Evolutionary conservation across 2,113 vertebrate genomes (phyloP).

Genomic region (Calcarius ornatus): DNA sequence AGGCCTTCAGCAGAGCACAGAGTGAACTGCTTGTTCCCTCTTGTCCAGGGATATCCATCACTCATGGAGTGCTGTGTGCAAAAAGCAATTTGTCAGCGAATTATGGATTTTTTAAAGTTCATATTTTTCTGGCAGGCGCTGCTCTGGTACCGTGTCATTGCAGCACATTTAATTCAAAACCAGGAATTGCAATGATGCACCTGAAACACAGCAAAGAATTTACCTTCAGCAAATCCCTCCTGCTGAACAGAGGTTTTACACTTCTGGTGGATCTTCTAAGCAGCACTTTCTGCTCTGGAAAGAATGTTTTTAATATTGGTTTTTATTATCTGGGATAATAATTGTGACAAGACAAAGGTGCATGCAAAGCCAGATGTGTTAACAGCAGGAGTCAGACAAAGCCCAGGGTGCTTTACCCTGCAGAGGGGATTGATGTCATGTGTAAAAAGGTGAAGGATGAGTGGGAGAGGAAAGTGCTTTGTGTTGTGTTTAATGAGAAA

Average conservation of each 20-base stretch:
- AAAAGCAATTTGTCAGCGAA: not conserved
- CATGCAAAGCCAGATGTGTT: not conserved
- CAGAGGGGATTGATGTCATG: not conserved
- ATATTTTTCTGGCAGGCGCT: not conserved
- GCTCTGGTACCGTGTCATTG: not conserved
- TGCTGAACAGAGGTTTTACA: not conserved
- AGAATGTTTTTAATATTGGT: not conserved
- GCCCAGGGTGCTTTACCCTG: not conserved
- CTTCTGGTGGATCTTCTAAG: not conserved
- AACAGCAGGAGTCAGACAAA: not conserved
- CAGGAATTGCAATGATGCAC: not conserved
- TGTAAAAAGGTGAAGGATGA: not conserved
- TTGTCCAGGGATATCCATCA: not conserved
- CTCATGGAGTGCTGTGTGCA: not conserved
- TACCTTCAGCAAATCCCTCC: not conserved
- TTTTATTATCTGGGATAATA: not conserved
- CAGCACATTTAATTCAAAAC: not conserved
- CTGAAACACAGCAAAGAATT: not conserved
- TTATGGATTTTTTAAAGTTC: conserved; percentile 16
- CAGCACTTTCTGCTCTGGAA: not conserved
- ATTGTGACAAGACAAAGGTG: not conserved
- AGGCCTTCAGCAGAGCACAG: not conserved
- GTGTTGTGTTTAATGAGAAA: not conserved
- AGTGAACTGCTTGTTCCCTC: not conserved
- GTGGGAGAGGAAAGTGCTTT: not conserved